Conservation (phyloP, 2,797 vertebrate genomes). For the Syndactyla subalaris region DNA sequence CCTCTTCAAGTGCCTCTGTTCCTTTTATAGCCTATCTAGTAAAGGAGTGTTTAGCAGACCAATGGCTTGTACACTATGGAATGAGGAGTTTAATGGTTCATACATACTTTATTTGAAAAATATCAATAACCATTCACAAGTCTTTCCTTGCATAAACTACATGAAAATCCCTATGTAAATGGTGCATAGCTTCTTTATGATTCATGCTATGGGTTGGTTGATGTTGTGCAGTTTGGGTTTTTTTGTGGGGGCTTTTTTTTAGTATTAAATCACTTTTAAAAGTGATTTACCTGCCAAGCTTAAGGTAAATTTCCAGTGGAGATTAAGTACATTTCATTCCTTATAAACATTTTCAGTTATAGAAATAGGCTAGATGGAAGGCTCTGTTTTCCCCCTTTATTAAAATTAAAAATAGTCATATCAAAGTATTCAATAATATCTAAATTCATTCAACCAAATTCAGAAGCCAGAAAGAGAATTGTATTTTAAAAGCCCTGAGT, state of each 20-base stretch:
- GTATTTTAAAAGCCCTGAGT: neutral
- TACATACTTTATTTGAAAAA: slow-evolving; percentile 78
- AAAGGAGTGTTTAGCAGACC: slow-evolving; percentile 62
- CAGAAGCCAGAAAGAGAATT: slow-evolving; percentile 37
- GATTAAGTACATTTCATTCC: slow-evolving; percentile 71
- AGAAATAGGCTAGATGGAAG: slow-evolving; percentile 59
- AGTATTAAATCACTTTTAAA: slow-evolving; percentile 63
- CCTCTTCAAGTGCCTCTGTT: slow-evolving; percentile 34
- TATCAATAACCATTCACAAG: slow-evolving; percentile 76
- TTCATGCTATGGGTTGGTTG: slow-evolving; percentile 18
- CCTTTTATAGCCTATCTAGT: slow-evolving; percentile 59
- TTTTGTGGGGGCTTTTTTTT: slow-evolving; percentile 6
- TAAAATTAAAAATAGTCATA: slow-evolving; percentile 68
- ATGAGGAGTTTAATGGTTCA: slow-evolving; percentile 77
- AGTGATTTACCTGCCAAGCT: slow-evolving; percentile 56
- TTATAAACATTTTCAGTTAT: slow-evolving; percentile 64
- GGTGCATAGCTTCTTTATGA: slow-evolving; percentile 74
- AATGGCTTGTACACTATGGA: slow-evolving; percentile 62
- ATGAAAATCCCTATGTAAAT: slow-evolving; percentile 75
- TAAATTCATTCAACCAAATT: slow-evolving; percentile 65
- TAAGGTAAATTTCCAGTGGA: slow-evolving; percentile 71
- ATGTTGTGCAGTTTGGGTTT: neutral
- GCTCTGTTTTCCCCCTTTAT: slow-evolving; percentile 67
- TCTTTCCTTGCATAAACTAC: slow-evolving; percentile 73
- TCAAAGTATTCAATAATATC: slow-evolving; percentile 48